A percentile compares a stretch with the other conserved stretches of the same genome.
Evolutionary conservation across 37 sponge, comb jelly and placozoan genomes (phyloP).

Genomic region (Chondrosia reniformis): DNA sequence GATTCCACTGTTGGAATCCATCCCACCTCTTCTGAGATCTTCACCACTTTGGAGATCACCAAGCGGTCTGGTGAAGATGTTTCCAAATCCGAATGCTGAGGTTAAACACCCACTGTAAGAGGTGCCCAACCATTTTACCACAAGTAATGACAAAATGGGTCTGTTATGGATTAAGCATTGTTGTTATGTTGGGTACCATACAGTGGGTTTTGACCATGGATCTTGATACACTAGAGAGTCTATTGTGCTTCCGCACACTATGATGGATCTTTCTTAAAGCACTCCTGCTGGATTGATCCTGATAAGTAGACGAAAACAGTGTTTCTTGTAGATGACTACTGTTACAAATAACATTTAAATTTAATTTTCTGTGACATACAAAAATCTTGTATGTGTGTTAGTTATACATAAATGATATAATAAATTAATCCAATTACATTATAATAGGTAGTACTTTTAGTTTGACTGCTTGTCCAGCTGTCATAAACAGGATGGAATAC

Average conservation of each 20-base stretch:
- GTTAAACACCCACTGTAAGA: slow-evolving; percentile 82
- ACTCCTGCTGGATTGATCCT: slow-evolving; percentile 1
- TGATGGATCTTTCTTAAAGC: slow-evolving; percentile 10
- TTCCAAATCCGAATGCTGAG: slow-evolving; percentile 84
- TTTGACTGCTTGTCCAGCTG: no score
- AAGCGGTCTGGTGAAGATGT: slow-evolving; percentile 80
- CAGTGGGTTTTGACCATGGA: background rate
- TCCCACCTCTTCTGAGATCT: slow-evolving; percentile 91
- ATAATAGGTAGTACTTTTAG: no score
- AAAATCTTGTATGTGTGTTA: no score
- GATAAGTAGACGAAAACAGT: background rate
- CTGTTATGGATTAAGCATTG: background rate
- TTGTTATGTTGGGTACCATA: background rate
- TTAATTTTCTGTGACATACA: no score
- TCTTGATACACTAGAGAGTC: background rate
- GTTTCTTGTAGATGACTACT: no score
- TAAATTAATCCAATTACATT: no score
- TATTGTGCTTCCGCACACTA: background rate
- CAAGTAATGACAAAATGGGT: background rate
- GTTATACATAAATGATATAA: no score
- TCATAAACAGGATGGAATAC: no score
- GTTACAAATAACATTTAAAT: no score
- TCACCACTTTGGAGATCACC: slow-evolving; percentile 80
- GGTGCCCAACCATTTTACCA: background rate
- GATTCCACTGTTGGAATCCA: slow-evolving; percentile 95